These are phyloP conservation scores for Himalopsyche japonica DNA, from an alignment of 2,888 invertebrate species.

Conservation along the genomic window DNA sequence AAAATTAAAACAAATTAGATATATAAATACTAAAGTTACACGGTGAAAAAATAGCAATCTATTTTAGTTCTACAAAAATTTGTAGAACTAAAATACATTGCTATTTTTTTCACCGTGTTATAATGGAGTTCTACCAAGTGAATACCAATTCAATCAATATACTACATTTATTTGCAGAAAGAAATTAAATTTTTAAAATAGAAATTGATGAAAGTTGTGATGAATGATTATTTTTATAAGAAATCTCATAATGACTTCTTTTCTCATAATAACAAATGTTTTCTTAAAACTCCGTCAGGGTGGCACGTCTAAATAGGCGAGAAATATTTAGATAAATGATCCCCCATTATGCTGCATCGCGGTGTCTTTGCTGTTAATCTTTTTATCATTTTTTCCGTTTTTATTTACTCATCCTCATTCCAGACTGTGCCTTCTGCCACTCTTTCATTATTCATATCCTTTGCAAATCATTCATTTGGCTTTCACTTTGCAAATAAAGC, in stretches of 20 bases:
- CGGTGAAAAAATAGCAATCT: too few relatives aligned
- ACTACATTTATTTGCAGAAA: too few relatives aligned
- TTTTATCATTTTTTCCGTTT: slow-evolving; percentile 37
- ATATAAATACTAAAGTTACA: too few relatives aligned
- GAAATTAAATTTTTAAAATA: too few relatives aligned
- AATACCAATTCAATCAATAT: too few relatives aligned
- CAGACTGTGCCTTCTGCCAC: not conserved
- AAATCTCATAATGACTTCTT: not conserved
- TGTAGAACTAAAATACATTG: too few relatives aligned
- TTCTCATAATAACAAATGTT: not conserved
- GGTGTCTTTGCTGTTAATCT: slow-evolving; percentile 40
- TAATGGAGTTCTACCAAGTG: too few relatives aligned
- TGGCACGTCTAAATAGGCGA: slow-evolving; percentile 34
- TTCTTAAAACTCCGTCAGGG: slow-evolving; percentile 8
- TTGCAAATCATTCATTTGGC: slow-evolving; percentile 39
- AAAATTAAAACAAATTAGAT: too few relatives aligned
- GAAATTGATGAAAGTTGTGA: too few relatives aligned
- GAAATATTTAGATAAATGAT: slow-evolving; percentile 41
- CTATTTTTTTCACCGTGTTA: too few relatives aligned
- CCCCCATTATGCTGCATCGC: slow-evolving; percentile 33
- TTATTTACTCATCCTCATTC: slow-evolving; percentile 29
- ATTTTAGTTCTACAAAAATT: too few relatives aligned
- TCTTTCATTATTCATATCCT: slow-evolving; percentile 38
- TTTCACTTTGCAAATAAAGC: not conserved
- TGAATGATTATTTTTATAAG: not conserved